phyloP scores from a whole-genome alignment of 64 coral and sea anemone genomes.

The Astreopora myriophthalma region DNA sequence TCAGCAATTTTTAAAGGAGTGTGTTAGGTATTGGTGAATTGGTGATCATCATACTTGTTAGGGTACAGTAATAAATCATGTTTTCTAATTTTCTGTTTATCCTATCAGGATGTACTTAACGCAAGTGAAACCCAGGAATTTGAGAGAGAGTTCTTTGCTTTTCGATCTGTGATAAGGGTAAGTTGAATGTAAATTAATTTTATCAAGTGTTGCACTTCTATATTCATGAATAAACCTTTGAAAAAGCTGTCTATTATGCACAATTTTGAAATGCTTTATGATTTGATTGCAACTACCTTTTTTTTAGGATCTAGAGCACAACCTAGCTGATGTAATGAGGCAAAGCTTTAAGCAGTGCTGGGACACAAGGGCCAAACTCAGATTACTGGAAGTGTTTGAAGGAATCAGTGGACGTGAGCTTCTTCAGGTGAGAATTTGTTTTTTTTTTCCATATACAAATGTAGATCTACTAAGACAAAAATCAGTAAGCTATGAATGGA shows the following conservation, averaged over 20 bases:
- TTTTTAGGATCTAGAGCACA: conserved; percentile 82
- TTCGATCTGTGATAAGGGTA: conserved; percentile 96
- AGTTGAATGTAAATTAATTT: conserved; percentile 36
- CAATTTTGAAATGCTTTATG: neutral
- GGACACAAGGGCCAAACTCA: conserved; percentile 94
- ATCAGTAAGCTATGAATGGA: too few species aligned
- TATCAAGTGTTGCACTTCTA: too few species aligned
- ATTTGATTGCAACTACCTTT: neutral
- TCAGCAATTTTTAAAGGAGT: too few species aligned
- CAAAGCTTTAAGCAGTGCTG: conserved; percentile 98
- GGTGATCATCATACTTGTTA: too few species aligned
- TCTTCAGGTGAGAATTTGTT: conserved; percentile 68
- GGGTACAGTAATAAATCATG: neutral
- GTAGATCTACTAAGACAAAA: too few species aligned
- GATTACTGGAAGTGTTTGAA: conserved; percentile 96
- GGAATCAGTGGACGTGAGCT: conserved; percentile 98
- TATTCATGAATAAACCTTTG: too few species aligned
- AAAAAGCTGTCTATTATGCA: too few species aligned
- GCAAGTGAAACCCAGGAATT: conserved; percentile 87
- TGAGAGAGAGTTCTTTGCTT: conserved; percentile 95
- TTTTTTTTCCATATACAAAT: too few species aligned
- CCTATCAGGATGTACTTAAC: conserved; percentile 89
- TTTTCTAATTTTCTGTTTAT: neutral
- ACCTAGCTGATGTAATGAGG: conserved; percentile 87
- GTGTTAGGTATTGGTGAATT: too few species aligned